These are phyloP conservation scores for Hemibagrus guttatus DNA, from an alignment of 2,797 vertebrate genomes.

Conservation along the genomic window DNA sequence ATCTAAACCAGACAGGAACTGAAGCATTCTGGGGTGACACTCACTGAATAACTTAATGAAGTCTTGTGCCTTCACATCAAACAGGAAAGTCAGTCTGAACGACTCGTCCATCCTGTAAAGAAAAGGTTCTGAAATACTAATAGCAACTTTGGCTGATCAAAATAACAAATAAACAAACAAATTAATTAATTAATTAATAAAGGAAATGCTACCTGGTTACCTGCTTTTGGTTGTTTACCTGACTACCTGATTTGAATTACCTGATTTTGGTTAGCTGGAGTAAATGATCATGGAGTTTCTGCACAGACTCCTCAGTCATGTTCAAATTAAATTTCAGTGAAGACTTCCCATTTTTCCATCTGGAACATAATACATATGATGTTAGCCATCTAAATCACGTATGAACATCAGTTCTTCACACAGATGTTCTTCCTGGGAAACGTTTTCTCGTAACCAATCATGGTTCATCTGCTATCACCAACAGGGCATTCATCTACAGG, in stretches of 20 bases:
- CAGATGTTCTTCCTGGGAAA: conserved; percentile 59
- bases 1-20: conserved; percentile 55
- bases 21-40: too few relatives aligned
- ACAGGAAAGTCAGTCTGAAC: too few relatives aligned
- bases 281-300: conserved; percentile 63
- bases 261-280: conserved; percentile 63
- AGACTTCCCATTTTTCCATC: background rate
- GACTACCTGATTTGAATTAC: conserved; percentile 50
- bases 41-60: too few relatives aligned
- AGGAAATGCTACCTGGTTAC: too few relatives aligned
- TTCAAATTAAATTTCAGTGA: conserved; percentile 10
- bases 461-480: conserved; percentile 34
- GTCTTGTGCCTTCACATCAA: too few relatives aligned
- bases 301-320: conserved; percentile 51
- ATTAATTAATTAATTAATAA: too few relatives aligned
- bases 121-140: too few relatives aligned
- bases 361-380: conserved; percentile 2
- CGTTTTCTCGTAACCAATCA: background rate
- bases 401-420: background rate
- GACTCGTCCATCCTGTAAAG: too few relatives aligned
- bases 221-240: too few relatives aligned
- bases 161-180: background rate
- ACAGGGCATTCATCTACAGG: too few relatives aligned
- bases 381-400: background rate
- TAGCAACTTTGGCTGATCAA: background rate